Conservation (phyloP, 2,113 vertebrate genomes). For the Baryphthengus martii region DNA sequence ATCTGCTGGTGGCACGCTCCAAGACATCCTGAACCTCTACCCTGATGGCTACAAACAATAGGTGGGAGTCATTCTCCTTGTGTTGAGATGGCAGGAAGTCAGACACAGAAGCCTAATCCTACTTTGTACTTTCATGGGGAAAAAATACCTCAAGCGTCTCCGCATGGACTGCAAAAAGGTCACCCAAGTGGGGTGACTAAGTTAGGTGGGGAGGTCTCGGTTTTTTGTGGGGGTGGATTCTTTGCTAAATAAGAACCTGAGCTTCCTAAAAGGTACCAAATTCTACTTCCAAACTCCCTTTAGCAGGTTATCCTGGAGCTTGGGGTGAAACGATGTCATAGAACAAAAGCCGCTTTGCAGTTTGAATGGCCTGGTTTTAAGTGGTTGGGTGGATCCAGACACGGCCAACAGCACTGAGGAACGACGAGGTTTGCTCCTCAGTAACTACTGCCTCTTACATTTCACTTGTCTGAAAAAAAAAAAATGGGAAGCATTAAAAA, state of each 20-base stretch:
- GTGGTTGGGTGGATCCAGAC: neutral
- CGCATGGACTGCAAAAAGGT: neutral
- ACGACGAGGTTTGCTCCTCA: neutral
- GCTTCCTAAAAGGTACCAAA: neutral
- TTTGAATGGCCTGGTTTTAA: neutral
- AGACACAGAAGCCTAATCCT: neutral
- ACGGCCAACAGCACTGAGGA: neutral
- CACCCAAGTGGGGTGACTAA: fast-evolving
- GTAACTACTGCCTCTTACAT: neutral
- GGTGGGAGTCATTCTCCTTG: no score
- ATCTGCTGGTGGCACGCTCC: neutral
- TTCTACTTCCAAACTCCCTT: neutral
- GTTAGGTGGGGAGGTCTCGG: fast-evolving
- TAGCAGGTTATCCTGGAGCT: neutral
- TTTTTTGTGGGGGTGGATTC: fast-evolving
- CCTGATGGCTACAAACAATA: neutral
- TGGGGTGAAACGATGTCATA: neutral
- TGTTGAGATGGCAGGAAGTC: neutral
- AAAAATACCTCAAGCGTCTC: neutral
- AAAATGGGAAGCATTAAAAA: neutral
- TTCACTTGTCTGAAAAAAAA: neutral
- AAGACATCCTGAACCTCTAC: neutral
- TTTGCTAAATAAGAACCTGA: neutral
- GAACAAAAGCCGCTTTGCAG: neutral
- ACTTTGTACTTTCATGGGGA: neutral